These are phyloP conservation scores for Distichodus sexfasciatus DNA, from an alignment of 2,797 vertebrate species.

Conservation along the genomic window DNA sequence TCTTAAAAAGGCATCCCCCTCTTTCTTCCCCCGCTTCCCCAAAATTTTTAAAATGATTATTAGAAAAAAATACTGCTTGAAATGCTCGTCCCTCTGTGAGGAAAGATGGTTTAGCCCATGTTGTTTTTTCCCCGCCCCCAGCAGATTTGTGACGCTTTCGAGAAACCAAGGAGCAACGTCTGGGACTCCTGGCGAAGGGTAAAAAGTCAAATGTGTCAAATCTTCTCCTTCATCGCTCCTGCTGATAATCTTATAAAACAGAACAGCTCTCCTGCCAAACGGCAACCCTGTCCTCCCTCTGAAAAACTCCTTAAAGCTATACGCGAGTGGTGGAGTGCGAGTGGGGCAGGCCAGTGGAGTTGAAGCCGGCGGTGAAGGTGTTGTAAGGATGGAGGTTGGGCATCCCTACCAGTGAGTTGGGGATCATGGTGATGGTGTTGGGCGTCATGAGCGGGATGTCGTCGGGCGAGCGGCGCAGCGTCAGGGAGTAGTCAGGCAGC, in stretches of 20 bases:
- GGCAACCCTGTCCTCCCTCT: conserved; percentile 47
- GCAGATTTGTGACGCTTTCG: conserved; percentile 78
- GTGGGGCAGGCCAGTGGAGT: conserved; percentile 94
- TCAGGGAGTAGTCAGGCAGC: conserved; percentile 95
- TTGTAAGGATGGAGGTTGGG: conserved; percentile 97
- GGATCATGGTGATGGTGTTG: conserved; percentile 99
- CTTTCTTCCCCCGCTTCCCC: neutral
- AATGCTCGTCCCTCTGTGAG: conserved; percentile 55
- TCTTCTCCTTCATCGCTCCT: conserved; percentile 47
- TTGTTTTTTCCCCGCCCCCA: too few species aligned
- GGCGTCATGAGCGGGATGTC: conserved; percentile 98
- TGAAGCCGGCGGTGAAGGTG: conserved; percentile 95
- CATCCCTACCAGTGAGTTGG: conserved; percentile 96
- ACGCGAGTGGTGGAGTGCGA: conserved; percentile 98
- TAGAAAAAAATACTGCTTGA: conserved; percentile 74
- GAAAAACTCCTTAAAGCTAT: conserved; percentile 84
- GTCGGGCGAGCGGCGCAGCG: conserved; percentile 91
- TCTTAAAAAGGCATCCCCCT: conserved; percentile 73
- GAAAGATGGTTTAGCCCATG: conserved; percentile 67
- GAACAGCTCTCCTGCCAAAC: conserved; percentile 36
- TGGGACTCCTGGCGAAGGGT: conserved; percentile 73
- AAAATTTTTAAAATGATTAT: conserved; percentile 75
- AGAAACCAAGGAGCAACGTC: conserved; percentile 74
- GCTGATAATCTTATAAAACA: conserved; percentile 46
- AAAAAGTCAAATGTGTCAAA: conserved; percentile 63